phyloP scores from a whole-genome alignment of 64 coral and sea anemone genomes.

The Pocillopora damicornis region DNA sequence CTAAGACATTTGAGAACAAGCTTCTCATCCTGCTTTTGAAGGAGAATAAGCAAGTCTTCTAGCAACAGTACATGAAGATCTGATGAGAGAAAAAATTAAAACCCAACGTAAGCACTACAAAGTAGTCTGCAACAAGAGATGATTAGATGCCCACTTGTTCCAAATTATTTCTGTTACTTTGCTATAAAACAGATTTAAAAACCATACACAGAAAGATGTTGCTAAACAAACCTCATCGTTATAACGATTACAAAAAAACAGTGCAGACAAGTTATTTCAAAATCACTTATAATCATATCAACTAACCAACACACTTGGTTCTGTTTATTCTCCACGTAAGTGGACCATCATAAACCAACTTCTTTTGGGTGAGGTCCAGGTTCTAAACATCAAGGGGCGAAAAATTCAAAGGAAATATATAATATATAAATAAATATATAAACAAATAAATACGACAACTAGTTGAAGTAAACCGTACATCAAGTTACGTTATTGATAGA shows the following conservation, averaged over 20 bases:
- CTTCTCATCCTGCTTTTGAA: conserved; percentile 97
- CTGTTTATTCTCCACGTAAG: conserved; percentile 97
- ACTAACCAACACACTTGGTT: conserved; percentile 92
- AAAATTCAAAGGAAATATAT: neutral
- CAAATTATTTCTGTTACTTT: neutral
- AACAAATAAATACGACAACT: neutral
- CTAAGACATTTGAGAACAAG: conserved; percentile 89
- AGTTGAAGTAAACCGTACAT: neutral
- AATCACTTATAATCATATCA: neutral
- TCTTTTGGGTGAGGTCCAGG: conserved; percentile 87
- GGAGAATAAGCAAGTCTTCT: conserved; percentile 86
- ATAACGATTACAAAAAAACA: too few relatives aligned
- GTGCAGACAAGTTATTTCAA: too few relatives aligned
- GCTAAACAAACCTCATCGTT: too few relatives aligned
- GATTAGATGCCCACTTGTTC: neutral
- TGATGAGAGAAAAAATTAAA: conserved; percentile 10
- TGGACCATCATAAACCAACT: conserved; percentile 90
- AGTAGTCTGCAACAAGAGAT: neutral
- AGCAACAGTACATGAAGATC: conserved; percentile 91
- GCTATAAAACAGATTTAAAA: neutral
- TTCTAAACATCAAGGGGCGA: conserved; percentile 35
- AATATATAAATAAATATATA: neutral
- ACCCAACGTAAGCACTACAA: neutral
- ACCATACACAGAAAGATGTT: too few relatives aligned
- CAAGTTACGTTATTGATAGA: too few relatives aligned